Base-by-base conservation (phyloP, 2,888 invertebrate species). In the Stenolophus ochropezus region DNA sequence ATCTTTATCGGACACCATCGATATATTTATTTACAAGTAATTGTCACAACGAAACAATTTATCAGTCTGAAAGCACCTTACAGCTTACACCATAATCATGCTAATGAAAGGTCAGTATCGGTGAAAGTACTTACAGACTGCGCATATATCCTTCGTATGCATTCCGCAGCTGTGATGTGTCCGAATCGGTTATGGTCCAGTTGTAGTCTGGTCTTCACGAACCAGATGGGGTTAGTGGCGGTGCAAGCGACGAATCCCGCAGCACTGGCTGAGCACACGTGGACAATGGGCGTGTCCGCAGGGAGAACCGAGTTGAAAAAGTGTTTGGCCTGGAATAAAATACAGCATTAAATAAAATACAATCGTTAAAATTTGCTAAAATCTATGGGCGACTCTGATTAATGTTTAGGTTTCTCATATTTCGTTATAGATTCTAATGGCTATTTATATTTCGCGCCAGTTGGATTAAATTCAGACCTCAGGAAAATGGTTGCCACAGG, bases 221-320 rank as follows among this genome's bases (percentile, higher is more conserved):
- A 97, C 99, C 99, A 99, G 88, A 99, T 98, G 76, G 99, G 99
- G 91, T 99, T 99, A 82, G 99, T 99, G 85, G 95, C 93, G 74
- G 99, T 97, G 88, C 97, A 96, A 25, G 99, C 96, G 84, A 97
- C 95, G 90, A 99, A 98, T 85, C 99, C 97, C 89, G 98, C 99
- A 88, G 96, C 96, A 80, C 96, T 96, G 69, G 99, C 99, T 83
- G 98, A 97, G 86, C 96, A 93, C 84, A 99, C 95, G 90, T 98
- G 98, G 56, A 98, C 97, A 83, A 96, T 91, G 21, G 98, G 97
- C 25, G 97, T 96, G 87, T 97, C 96, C 1, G 96, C 95, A 16
- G 94, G 92, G 86, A 96, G 89, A 85, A 93, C 86, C 84, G 92
- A 87, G 89, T 95, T 96, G 90, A 94, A 93, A 86, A 93, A 92